Conservation (phyloP, 2,797 vertebrate species). For the Muraenolepis orangiensis region DNA sequence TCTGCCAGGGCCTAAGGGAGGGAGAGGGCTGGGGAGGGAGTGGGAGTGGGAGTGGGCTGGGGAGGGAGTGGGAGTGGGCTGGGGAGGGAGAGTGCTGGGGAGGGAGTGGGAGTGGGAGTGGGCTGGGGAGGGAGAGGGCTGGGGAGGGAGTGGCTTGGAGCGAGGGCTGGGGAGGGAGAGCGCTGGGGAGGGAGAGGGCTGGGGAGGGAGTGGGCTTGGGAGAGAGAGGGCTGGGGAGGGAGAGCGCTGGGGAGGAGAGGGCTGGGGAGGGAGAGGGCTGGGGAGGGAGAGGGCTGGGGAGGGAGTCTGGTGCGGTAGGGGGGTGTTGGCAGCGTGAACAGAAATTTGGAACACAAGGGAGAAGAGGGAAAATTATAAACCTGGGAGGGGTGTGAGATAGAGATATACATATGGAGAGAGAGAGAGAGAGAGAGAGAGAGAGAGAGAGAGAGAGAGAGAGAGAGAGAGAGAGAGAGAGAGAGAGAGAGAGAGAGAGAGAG, state of each 20-base stretch:
- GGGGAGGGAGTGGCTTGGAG: slow-evolving; percentile 26
- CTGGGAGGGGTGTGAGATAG: slow-evolving; percentile 20
- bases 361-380: slow-evolving; percentile 38
- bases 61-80: slow-evolving; percentile 17
- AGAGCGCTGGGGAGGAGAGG: slow-evolving; percentile 65
- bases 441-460: slow-evolving; percentile 11
- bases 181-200: slow-evolving; percentile 71
- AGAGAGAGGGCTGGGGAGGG: slow-evolving; percentile 66
- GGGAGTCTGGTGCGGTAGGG: slow-evolving; percentile 47
- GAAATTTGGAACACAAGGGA: slow-evolving; percentile 42
- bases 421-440: background rate
- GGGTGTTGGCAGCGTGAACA: slow-evolving; percentile 37
- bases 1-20: slow-evolving; percentile 87
- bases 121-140: slow-evolving; percentile 78
- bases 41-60: slow-evolving; percentile 55
- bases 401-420: slow-evolving; percentile 22
- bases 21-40: slow-evolving; percentile 68
- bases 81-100: slow-evolving; percentile 72
- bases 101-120: slow-evolving; percentile 35
- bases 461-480: background rate
- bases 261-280: slow-evolving; percentile 53
- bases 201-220: slow-evolving; percentile 27
- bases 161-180: slow-evolving; percentile 61
- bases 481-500: slow-evolving; percentile 18
- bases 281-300: slow-evolving; percentile 58